A percentile compares a stretch with the other conserved stretches of the same genome.
These are phyloP conservation scores for Bombus polaris DNA, from an alignment of 1,140 invertebrate species.

Conservation along the genomic window DNA sequence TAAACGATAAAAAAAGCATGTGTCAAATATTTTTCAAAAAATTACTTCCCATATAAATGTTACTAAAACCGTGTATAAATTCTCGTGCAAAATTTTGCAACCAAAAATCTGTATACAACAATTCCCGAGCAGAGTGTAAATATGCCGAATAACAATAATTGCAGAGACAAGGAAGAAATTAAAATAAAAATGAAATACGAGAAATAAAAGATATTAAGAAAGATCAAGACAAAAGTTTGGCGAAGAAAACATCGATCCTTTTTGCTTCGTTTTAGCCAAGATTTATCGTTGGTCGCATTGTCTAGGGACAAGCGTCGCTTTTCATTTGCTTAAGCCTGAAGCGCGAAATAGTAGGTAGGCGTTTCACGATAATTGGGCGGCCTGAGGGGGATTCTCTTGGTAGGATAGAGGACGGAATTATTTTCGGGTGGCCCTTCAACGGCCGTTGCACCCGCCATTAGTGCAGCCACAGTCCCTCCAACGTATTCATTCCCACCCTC, in stretches of 20 bases:
- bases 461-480: constrained; percentile 60
- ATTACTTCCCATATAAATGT: too few relatives aligned
- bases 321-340: constrained; percentile 71
- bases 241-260: not conserved
- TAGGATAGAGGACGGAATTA: constrained; percentile 72
- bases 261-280: not conserved
- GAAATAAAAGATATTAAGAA: not conserved
- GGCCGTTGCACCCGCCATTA: constrained; percentile 80
- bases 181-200: not conserved
- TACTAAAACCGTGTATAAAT: too few relatives aligned
- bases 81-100: too few relatives aligned
- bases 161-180: not conserved
- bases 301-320: constrained; percentile 58
- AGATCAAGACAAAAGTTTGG: not conserved
- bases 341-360: constrained; percentile 72
- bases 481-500: constrained; percentile 78
- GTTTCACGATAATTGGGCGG: constrained; percentile 79
- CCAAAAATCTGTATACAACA: not conserved
- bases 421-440: constrained; percentile 79
- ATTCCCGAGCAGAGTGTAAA: not conserved
- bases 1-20: not conserved
- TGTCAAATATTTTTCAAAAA: not conserved
- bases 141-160: too few relatives aligned
- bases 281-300: constrained; percentile 62
- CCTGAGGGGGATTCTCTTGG: constrained; percentile 58